phyloP scores from a whole-genome alignment of 2,113 vertebrate species.

The Xiphorhynchus elegans region DNA sequence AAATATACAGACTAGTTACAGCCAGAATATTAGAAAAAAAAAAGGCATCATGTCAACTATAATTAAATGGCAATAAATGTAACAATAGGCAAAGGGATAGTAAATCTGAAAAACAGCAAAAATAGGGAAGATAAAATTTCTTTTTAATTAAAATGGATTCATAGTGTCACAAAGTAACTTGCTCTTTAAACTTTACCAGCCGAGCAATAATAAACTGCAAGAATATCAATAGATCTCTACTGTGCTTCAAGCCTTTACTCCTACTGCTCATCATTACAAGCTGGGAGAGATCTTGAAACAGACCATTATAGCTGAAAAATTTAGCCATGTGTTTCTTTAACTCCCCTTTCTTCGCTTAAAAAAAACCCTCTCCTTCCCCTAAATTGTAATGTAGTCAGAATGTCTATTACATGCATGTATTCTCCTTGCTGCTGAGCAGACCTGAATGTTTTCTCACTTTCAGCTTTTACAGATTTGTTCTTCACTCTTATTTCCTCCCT shows the following conservation, averaged over 20 bases:
- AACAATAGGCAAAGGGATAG: constrained; percentile 1
- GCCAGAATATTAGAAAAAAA: neutral
- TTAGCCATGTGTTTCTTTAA: neutral
- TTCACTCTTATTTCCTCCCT: constrained; percentile 6
- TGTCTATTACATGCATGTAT: neutral
- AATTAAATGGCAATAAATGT: constrained; percentile 1
- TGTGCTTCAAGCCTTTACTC: constrained; percentile 6
- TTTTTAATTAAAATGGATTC: constrained; percentile 71
- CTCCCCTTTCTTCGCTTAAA: neutral
- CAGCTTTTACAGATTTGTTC: neutral
- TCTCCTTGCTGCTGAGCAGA: neutral
- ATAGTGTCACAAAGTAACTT: constrained; percentile 39
- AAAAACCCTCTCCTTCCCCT: neutral
- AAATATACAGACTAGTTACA: neutral
- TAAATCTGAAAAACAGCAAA: neutral
- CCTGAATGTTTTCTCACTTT: neutral
- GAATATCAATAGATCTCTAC: neutral
- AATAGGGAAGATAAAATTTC: constrained; percentile 25
- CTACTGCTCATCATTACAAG: constrained; percentile 6
- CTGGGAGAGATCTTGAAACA: constrained; percentile 41
- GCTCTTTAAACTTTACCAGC: constrained; percentile 59
- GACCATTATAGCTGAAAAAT: constrained; percentile 45
- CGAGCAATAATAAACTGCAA: constrained; percentile 43
- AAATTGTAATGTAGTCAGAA: constrained; percentile 12
- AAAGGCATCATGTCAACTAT: neutral